Base-by-base conservation (phyloP, 2,888 invertebrate genomes). In the Epinotia demarniana region DNA sequence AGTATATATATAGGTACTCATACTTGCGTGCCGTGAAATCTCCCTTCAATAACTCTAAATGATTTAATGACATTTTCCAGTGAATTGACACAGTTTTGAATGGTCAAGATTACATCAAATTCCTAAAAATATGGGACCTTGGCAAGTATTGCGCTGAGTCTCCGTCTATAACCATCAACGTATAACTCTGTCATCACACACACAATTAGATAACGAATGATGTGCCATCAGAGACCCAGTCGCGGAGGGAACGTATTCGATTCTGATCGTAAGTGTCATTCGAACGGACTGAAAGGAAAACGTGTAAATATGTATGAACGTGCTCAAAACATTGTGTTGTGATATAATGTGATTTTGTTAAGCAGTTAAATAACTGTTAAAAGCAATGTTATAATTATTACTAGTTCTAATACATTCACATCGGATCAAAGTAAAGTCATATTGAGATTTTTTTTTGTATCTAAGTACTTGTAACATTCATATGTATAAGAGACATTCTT, bases 141-240 rank as follows among this genome's bases (percentile, higher is more conserved):
- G 78, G 84, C 82, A 82, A 81, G 81, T 82, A 84, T 79, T 79
- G 77, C 81, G 81, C 80, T 79, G 81, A 77, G 79, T 81, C 84
- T 84, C 82, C 81, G 84, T 84, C 83, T 85, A 87, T 83, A 84
- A 87, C 86, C 79, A 84, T 79, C 85, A 86, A 87, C 84, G 83
- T 90, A 84, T 91, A 88, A 89, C 85, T 90, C 89, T 90, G 88
- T 91, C 90, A 89, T 82, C 90, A 83, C 77, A 66, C 80, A 83
- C 85, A 82, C 87, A 85, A 89, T 88, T 87, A 89, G 83, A 87
- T 77, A 75, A 75, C 79, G 80, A 79, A 79, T 83, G 84, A 82
- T 81, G 81, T 77, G 81, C 80, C 82, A 82, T 83, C 82, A 81
- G 79, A 81, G 75, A 81, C 80, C 80, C 82, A 81, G 82, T 78